These are phyloP conservation scores for Anas platyrhynchos DNA, from an alignment of 2,113 vertebrate species.

Conservation along the genomic window DNA sequence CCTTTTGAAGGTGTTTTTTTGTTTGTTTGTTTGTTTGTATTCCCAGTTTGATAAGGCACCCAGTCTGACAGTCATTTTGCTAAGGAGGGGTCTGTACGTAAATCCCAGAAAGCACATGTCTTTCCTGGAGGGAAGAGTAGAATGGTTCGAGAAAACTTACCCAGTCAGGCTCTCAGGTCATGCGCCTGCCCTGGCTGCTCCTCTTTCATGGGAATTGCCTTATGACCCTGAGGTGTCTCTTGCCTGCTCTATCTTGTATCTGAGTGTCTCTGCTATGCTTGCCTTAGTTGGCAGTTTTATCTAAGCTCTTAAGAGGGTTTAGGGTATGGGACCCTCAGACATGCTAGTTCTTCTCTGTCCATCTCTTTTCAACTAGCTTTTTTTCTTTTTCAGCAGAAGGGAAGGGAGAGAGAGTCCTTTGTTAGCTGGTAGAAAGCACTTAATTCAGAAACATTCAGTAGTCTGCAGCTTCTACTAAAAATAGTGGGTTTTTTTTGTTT, in stretches of 20 bases:
- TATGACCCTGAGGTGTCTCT: not conserved
- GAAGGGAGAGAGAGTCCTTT: not conserved
- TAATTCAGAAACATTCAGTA: not conserved
- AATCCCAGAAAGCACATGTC: not conserved
- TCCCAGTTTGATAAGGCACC: not conserved
- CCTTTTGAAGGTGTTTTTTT: not conserved
- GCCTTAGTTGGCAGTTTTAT: not conserved
- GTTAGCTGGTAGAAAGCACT: not conserved
- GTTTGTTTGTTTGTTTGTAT: not conserved
- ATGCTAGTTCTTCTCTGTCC: not conserved
- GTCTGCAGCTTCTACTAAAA: not conserved
- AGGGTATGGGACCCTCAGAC: not conserved
- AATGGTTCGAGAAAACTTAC: not conserved
- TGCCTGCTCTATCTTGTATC: not conserved
- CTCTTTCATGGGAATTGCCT: not conserved
- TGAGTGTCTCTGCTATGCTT: not conserved
- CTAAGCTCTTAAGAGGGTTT: not conserved
- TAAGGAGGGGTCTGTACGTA: not conserved
- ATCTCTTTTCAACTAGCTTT: not conserved
- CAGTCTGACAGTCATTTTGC: not conserved
- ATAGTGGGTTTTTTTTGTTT: no score
- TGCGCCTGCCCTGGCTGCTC: not conserved
- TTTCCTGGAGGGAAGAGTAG: not conserved
- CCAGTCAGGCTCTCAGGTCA: not conserved
- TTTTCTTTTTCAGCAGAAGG: not conserved